phyloP scores from a whole-genome alignment of 2,797 vertebrate genomes.

The Megalops cyprinoides region DNA sequence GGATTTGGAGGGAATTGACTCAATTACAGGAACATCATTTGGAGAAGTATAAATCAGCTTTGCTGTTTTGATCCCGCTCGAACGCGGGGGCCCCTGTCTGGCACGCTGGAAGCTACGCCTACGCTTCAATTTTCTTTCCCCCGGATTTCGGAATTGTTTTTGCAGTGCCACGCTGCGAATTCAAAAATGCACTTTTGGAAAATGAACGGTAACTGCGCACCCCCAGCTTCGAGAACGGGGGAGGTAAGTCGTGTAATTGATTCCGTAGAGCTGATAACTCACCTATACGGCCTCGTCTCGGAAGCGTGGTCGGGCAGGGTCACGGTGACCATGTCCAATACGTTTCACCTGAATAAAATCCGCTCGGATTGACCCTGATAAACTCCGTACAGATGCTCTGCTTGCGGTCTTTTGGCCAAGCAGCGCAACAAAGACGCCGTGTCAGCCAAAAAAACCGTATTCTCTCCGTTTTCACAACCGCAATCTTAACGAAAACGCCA shows the following conservation, averaged over 20 bases:
- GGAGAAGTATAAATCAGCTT: slow-evolving; percentile 53
- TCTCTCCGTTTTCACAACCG: background rate
- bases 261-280: background rate
- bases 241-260: slow-evolving; percentile 32
- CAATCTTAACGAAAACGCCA: too few relatives aligned
- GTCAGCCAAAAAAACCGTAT: too few relatives aligned
- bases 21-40: slow-evolving; percentile 56
- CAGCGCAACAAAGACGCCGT: too few relatives aligned
- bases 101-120: slow-evolving; percentile 33
- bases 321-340: background rate
- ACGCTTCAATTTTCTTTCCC: slow-evolving; percentile 36
- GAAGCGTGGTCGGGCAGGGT: background rate
- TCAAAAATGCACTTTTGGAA: slow-evolving; percentile 22
- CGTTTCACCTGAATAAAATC: background rate
- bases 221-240: slow-evolving; percentile 39
- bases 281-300: background rate
- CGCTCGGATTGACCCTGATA: background rate
- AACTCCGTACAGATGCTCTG: slow-evolving; percentile 5
- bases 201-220: slow-evolving; percentile 41
- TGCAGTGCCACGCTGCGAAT: slow-evolving; percentile 44
- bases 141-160: slow-evolving; percentile 21
- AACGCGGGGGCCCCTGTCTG: slow-evolving; percentile 28
- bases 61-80: slow-evolving; percentile 50
- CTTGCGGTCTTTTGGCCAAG: too few relatives aligned
- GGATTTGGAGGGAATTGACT: slow-evolving; percentile 55